Base-by-base conservation (phyloP, 1,140 invertebrate genomes). In the Galleria mellonella region DNA sequence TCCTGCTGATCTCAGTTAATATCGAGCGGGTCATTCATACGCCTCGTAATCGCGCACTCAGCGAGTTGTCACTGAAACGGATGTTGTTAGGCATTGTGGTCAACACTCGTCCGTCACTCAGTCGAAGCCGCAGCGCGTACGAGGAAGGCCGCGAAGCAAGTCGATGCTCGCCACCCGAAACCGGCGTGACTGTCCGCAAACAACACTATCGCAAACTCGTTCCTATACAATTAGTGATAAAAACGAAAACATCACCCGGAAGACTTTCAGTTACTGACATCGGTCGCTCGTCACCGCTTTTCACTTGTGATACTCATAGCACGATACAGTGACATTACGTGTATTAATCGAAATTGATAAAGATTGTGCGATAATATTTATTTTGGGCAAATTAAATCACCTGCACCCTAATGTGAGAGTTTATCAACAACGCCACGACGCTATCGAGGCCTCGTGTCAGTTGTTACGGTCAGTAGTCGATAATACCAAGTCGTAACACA, bases 201-300 rank as follows among this genome's bases (percentile, higher is more conserved):
- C 59, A 63, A 50, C 13, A 37, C 46, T 62, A 63, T 63, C 57
- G 48, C 47, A 29, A 43, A 42, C 43, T 43, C 49, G 40, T 23
- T 30, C 8, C 29, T 33, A 32, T 33, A 56, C 51, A 50, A 55
- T 54, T 38, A 46, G 53, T 63, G 54, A 62, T 57, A 56, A 65
- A 69, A 63, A 62, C 47, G 45, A 53, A 65, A 68, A 63, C 57
- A 70, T 50, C 49, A 62, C 55, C 50, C 58, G 58, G 58, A 67
- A 60, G 36, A 48, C 33, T 30, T 46, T 41, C 45, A 32, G 41
- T 44, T 17, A 23, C 17, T 23, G 17, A 23, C 14, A 31, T 53
- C 37, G 41, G 30, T 53, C 37, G 41, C 23, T 52, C 40, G 30
- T 52, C 47, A 49, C 36, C 43, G 46, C 37, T 43, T 54, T 47